A percentile compares a stretch with the other conserved stretches of the same genome.
Evolutionary conservation across 2,888 invertebrate species (phyloP).

Genomic region (Cerastoderma edule): DNA sequence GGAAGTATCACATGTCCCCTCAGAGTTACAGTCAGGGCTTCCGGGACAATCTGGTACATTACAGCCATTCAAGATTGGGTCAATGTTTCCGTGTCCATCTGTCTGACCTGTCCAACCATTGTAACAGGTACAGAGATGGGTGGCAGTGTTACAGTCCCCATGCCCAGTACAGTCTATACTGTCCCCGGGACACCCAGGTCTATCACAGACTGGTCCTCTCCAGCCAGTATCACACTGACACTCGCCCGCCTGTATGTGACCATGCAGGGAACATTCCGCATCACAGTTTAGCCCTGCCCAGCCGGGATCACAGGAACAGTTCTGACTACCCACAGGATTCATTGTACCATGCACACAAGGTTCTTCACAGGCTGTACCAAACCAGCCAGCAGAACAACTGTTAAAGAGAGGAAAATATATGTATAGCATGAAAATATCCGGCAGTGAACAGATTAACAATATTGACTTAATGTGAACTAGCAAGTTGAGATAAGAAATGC

Average conservation of each 20-base stretch:
- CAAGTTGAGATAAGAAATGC: too few relatives aligned
- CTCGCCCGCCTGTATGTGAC: conserved; percentile 52
- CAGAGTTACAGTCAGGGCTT: conserved; percentile 68
- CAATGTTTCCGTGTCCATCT: conserved; percentile 27
- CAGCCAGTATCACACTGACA: conserved; percentile 72
- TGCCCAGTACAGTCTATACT: conserved; percentile 69
- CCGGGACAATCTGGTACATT: conserved; percentile 74
- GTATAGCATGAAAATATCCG: too few relatives aligned
- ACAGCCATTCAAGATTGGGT: conserved; percentile 60
- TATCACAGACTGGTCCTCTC: conserved; percentile 72
- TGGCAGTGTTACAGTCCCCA: conserved; percentile 70
- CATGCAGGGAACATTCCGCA: conserved; percentile 69
- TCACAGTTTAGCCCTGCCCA: conserved; percentile 73
- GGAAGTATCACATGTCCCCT: conserved; percentile 64
- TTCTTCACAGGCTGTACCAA: conserved; percentile 68
- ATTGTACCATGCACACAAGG: conserved; percentile 68
- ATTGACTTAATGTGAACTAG: too few relatives aligned
- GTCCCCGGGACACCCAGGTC: conserved; percentile 73
- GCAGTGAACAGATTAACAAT: too few relatives aligned
- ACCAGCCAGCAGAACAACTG: conserved; percentile 65
- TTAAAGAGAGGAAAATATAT: conserved; percentile 1
- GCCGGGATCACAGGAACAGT: conserved; percentile 71
- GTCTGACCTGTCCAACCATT: conserved; percentile 71
- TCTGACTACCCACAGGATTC: conserved; percentile 63
- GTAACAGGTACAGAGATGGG: conserved; percentile 68